Evolutionary conservation across 2,113 vertebrate species (phyloP).

Genomic region (Nanorana parkeri): DNA sequence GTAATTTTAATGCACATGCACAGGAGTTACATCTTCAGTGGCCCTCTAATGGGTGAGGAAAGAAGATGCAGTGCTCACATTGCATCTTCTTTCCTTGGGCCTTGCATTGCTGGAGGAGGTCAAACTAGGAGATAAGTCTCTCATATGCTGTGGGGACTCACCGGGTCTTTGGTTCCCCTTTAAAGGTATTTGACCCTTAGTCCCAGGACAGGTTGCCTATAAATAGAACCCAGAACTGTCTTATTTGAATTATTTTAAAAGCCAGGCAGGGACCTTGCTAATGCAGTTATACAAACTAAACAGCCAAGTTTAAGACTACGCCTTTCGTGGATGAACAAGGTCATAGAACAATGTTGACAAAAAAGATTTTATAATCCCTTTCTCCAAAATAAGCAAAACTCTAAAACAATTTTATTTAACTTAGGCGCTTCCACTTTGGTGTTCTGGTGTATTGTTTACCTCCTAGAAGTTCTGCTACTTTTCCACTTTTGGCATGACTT

Average conservation of each 20-base stretch:
- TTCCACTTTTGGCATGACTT: slow-evolving; percentile 31
- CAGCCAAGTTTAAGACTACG: slow-evolving; percentile 46
- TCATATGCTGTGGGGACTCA: no score
- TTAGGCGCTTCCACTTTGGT: slow-evolving; percentile 43
- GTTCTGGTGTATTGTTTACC: slow-evolving; percentile 32
- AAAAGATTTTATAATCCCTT: slow-evolving; percentile 55
- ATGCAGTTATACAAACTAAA: slow-evolving; percentile 19
- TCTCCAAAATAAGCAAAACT: slow-evolving; percentile 49
- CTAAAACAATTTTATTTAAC: slow-evolving; percentile 50
- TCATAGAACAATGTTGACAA: slow-evolving; percentile 53
- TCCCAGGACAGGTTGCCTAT: background rate
- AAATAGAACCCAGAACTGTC: background rate
- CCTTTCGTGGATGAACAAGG: slow-evolving; percentile 40
- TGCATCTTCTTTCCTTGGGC: no score
- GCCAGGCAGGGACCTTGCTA: slow-evolving; percentile 30
- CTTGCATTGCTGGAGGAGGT: no score
- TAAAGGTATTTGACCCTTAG: slow-evolving; percentile 4
- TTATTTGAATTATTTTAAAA: slow-evolving; percentile 14
- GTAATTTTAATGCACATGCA: no score
- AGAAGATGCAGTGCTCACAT: no score
- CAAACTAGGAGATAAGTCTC: no score
- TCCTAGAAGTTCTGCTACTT: slow-evolving; percentile 34
- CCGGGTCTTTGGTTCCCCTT: no score
- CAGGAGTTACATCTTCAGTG: no score
- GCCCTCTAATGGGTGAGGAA: no score